Evolutionary conservation across 2,113 vertebrate genomes (phyloP), one percentile per base, ranked within the genome.

Genomic region (Suncus etruscus): DNA sequence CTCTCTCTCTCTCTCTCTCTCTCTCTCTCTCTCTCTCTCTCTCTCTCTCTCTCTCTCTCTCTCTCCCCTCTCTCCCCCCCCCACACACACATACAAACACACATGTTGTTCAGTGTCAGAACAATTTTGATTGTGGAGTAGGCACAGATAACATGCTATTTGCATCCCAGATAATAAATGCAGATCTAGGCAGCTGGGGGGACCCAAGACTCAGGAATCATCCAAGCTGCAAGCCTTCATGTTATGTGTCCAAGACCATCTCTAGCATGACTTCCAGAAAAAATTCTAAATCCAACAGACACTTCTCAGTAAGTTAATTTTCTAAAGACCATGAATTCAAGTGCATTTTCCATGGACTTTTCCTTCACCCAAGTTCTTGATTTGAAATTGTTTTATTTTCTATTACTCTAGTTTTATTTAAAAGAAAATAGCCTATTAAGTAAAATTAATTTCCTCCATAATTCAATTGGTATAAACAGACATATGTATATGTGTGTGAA

Each of bases 191-290:
- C 72, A 68, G 78, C 65, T 32, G 63, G 90, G 29, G 31, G 32
- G 88, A 89, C 93, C 77, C 45, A 48, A 93, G 25, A 69, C 48
- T 87, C 39, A 79, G 66, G 73, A 91, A 61, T 32, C 86, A 80
- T 87, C 39, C 39, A 86, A 78, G 24, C 61, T 91, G 66, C 27
- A 84, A 78, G 75, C 77, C 58, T 61, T 16, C 7, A 15, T 78
- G 83, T 81, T 77, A 61, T 65, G 65, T 80, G 11, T 90, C 25
- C 8, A 39, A 72, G 22, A 73, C 87, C 20, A 47, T 85, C 65
- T 73, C 11, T 31, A 25, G 3, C 61, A 29, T 54, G 84, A 11
- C 61, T 74, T 92, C 22, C 47, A 45, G 25, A 87, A 58, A 54
- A 74, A 51, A 73, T 93, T 87, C 58, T 90, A 84, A 89, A 77